Percentiles rank a stretch among this genome's conserved stretches.
phyloP scores from a whole-genome alignment of 2,113 vertebrate species.

The Protobothrops mucrosquamatus region DNA sequence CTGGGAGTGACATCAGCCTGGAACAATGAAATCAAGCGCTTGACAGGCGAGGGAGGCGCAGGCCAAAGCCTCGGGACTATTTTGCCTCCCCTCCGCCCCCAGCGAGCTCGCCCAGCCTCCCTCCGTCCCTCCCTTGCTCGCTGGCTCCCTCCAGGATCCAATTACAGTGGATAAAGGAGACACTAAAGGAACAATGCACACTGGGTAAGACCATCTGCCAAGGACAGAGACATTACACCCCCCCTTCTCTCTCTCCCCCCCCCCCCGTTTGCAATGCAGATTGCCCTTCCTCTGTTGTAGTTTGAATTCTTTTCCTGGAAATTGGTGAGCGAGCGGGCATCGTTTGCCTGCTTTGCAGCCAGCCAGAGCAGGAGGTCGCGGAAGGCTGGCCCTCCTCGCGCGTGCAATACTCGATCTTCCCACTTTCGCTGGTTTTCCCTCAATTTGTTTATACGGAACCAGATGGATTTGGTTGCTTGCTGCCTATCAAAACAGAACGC shows the following conservation, averaged over 20 bases:
- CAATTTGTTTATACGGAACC: neutral
- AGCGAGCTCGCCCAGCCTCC: constrained; percentile 35
- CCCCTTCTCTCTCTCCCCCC: neutral
- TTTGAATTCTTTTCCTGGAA: constrained; percentile 57
- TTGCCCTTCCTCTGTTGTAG: constrained; percentile 34
- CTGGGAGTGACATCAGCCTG: constrained; percentile 71
- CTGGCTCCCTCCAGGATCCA: constrained; percentile 73
- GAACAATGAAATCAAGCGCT: constrained; percentile 78
- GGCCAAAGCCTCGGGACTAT: constrained; percentile 67
- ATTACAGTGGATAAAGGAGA: constrained; percentile 76
- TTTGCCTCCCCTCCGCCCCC: constrained; percentile 66
- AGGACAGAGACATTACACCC: constrained; percentile 62
- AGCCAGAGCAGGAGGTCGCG: neutral
- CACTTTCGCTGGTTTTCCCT: neutral
- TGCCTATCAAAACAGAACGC: neutral
- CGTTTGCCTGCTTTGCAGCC: constrained; percentile 39
- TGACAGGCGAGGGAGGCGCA: constrained; percentile 70
- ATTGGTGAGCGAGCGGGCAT: constrained; percentile 53
- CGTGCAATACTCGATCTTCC: neutral
- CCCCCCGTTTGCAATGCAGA: constrained; percentile 38
- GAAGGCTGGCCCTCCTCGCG: neutral
- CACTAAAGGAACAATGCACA: constrained; percentile 70
- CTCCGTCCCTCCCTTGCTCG: constrained; percentile 55
- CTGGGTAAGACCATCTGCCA: constrained; percentile 70
- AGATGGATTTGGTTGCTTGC: neutral